These are phyloP conservation scores for Grapholita molesta DNA, from an alignment of 1,140 invertebrate species.

Conservation along the genomic window DNA sequence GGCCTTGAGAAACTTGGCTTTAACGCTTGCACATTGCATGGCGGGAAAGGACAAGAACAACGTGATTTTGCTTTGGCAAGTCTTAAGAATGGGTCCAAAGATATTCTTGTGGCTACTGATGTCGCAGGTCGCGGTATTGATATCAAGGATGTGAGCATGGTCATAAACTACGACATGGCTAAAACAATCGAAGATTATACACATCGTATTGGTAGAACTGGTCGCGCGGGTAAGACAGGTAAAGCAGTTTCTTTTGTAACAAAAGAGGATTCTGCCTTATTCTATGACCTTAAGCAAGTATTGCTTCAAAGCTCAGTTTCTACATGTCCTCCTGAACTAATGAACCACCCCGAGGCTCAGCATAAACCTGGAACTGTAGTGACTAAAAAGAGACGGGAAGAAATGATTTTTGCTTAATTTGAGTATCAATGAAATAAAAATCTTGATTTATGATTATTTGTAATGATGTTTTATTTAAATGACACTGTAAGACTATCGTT, in stretches of 20 bases:
- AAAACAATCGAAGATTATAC: constrained; percentile 99
- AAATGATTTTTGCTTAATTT: constrained; percentile 94
- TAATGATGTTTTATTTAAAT: not conserved
- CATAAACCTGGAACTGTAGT: constrained; percentile 97
- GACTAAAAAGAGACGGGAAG: constrained; percentile 96
- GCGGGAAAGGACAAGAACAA: constrained; percentile 99
- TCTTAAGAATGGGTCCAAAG: constrained; percentile 96
- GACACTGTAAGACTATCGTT: not conserved
- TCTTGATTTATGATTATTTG: not conserved
- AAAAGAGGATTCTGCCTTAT: constrained; percentile 96
- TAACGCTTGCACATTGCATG: constrained; percentile 98
- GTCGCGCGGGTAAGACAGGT: constrained; percentile 98
- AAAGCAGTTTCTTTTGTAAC: constrained; percentile 97
- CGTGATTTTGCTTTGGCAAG: constrained; percentile 98
- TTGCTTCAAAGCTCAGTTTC: constrained; percentile 95
- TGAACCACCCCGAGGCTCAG: constrained; percentile 99
- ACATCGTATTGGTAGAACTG: constrained; percentile 99
- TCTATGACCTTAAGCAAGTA: constrained; percentile 98
- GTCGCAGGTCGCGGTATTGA: constrained; percentile 99
- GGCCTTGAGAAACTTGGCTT: constrained; percentile 98
- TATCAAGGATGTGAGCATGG: constrained; percentile 99
- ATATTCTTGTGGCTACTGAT: constrained; percentile 99
- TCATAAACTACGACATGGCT: constrained; percentile 99
- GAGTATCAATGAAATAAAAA: constrained; percentile 19
- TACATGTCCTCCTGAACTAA: constrained; percentile 96